Percentiles rank a stretch among this genome's conserved stretches.
Evolutionary conservation across 2,888 invertebrate genomes (phyloP).

Genomic region (Tenthredo scrophulariae): DNA sequence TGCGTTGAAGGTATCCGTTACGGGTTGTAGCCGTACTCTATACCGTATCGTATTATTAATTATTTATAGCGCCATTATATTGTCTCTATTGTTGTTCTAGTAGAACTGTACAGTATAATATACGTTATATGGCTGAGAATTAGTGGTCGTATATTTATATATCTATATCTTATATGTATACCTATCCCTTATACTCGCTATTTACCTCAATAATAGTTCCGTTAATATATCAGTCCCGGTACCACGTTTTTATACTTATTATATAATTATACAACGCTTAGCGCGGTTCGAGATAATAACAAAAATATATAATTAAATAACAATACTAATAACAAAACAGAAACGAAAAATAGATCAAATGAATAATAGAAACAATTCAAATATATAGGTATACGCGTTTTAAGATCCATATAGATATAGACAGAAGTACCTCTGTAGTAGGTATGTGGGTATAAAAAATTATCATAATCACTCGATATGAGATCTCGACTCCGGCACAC

Average conservation of each 20-base stretch:
- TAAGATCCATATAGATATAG: neutral
- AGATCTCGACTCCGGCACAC: neutral
- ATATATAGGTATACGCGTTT: neutral
- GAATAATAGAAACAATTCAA: neutral
- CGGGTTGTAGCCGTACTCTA: neutral
- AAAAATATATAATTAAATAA: no score
- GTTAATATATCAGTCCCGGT: neutral
- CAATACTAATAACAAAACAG: no score
- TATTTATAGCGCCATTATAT: constrained; percentile 75
- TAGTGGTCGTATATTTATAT: neutral
- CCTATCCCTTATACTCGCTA: neutral
- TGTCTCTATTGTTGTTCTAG: constrained; percentile 68
- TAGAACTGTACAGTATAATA: neutral
- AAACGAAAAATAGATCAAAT: neutral
- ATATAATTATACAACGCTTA: constrained; percentile 9
- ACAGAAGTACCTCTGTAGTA: neutral
- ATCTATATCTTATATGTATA: neutral
- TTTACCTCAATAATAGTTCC: neutral
- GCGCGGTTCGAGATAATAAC: neutral
- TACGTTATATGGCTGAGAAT: constrained; percentile 2
- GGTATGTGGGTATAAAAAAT: neutral
- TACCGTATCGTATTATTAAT: constrained; percentile 70
- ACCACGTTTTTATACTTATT: neutral
- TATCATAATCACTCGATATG: constrained; percentile 23
- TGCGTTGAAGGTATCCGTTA: constrained; percentile 48